Percentiles rank a stretch among this genome's conserved stretches.
Evolutionary conservation across 2,888 invertebrate species (phyloP).

Genomic region (Dascillus cervinus): DNA sequence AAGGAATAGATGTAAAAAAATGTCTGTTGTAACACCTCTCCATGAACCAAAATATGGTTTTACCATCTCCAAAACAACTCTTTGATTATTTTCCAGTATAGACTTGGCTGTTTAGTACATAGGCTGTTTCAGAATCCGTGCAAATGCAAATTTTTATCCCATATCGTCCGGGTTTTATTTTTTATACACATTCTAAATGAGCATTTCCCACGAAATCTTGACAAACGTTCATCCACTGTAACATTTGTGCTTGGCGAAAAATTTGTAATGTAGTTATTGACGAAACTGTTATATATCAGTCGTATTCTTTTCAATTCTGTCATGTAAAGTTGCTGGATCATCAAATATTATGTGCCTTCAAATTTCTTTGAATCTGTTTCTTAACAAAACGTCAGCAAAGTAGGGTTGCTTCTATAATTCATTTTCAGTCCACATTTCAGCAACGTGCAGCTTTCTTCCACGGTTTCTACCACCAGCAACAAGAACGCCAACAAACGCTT

Average conservation of each 20-base stretch:
- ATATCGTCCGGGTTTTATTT: constrained; percentile 6
- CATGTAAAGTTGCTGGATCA: too few relatives aligned
- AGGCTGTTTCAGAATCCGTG: constrained; percentile 3
- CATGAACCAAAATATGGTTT: constrained; percentile 5
- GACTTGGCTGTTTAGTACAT: constrained; percentile 1
- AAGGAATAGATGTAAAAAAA: constrained; percentile 5
- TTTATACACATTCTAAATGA: background rate
- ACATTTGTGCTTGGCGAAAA: constrained; percentile 1
- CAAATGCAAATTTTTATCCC: constrained; percentile 2
- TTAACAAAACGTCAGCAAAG: too few relatives aligned
- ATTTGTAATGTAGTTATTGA: constrained; percentile 1
- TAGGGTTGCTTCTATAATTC: too few relatives aligned
- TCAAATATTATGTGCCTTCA: too few relatives aligned
- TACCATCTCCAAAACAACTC: constrained; percentile 4
- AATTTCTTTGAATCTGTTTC: too few relatives aligned
- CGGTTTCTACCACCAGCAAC: constrained; percentile 5
- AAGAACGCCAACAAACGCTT: constrained; percentile 4
- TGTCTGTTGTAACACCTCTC: constrained; percentile 5
- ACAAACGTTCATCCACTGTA: constrained; percentile 3
- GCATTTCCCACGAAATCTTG: constrained; percentile 2
- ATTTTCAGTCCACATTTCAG: too few relatives aligned
- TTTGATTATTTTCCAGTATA: constrained; percentile 1
- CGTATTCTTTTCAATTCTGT: constrained; percentile 1
- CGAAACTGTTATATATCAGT: background rate
- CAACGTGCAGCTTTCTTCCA: constrained; percentile 5